Evolutionary conservation across 1,140 invertebrate genomes (phyloP), one percentile per base, ranked within the genome.

Genomic region (Penaeus japonicus): DNA sequence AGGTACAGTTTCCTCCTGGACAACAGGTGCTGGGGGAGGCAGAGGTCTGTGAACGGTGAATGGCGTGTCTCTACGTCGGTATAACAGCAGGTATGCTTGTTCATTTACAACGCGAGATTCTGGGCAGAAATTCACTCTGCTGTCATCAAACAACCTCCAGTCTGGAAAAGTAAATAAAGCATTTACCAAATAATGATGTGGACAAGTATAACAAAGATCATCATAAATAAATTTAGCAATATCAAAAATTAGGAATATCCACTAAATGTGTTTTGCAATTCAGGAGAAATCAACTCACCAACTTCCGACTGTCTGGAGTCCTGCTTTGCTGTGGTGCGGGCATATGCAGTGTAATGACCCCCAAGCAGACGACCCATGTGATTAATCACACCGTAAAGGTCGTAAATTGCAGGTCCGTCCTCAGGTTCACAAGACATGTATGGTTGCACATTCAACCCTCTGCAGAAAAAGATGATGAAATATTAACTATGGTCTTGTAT

Each of bases 381-480:
- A 91, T 94, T 94, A 22, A 94, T 93, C 20, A 94, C 94, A 10
- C 93, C 94, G 91, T 94, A 94, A 30, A 94, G 91, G 89, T 94
- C 94, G 91, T 94, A 94, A 7, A 93, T 91, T 4, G 93, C 92
- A 24, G 89, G 90, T 84, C 89, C 62, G 91, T 91, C 90, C 79
- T 78, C 90, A 89, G 86, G 84, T 18, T 89, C 86, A 47, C 91
- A 90, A 22, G 91, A 91, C 90, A 94, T 89, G 90, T 92, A 93
- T 22, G 92, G 90, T 20, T 90, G 91, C 89, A 94, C 90, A 90
- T 94, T 92, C 39, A 94, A 91, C 17, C 92, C 93, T 89, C 92
- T 93, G 55, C 54, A 87, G 3, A 27, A 27, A 57, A 22, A 24
- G 17, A 85, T 59, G 65, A 27, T 84, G 32, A 22, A 70, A 84